Base-by-base conservation (phyloP, 2,113 vertebrate genomes). In the Mustelus asterias region DNA sequence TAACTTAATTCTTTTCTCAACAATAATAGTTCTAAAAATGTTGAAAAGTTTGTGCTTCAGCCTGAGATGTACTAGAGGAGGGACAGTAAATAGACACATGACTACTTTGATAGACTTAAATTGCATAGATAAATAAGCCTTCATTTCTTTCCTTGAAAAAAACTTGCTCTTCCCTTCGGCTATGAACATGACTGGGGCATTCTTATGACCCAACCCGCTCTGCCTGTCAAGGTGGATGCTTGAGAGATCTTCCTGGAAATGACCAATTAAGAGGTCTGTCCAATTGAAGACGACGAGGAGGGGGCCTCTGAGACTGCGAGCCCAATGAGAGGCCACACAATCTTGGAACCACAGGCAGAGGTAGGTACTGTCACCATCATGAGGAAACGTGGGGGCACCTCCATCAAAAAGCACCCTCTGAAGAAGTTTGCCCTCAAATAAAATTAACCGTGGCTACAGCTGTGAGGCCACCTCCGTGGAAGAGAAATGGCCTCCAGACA, bases 81-180 rank as follows among this genome's bases (percentile, higher is more conserved):
- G 37, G 20, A 37, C 18, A 37, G 33, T 67, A 93, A 65, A 37
- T 0, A 65, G n/a, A 65, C 33, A 65, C 58, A 14, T 33, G 14
- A 58, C 29, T 90, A 33, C 33, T 37, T 9, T 92, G 60, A 24
- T 37, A 65, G 63, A 37, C n/a, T 22, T 93, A 65, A 93, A 37
- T 93, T 93, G 60, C 33, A 67, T 65, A 33, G 63, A 37, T 44
- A 67, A 67, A 65, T 2, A 37, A 65, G 6, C n/a, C 18, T 37
- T 37, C 60, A 37, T 93, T 93, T 60, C n/a, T 67, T 93, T 93
- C 89, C 33, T 93, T 67, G 60, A 67, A 33, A 93, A 63, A 93
- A 93, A 0, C 33, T 65, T 63, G 88, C 6, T 93, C 9, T 33
- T 33, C 29, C 65, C 29, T 76, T 76, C 13, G 29, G 70, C 70